Evolutionary conservation across 2,797 vertebrate species (phyloP).

Genomic region (Bucorvus abyssinicus): DNA sequence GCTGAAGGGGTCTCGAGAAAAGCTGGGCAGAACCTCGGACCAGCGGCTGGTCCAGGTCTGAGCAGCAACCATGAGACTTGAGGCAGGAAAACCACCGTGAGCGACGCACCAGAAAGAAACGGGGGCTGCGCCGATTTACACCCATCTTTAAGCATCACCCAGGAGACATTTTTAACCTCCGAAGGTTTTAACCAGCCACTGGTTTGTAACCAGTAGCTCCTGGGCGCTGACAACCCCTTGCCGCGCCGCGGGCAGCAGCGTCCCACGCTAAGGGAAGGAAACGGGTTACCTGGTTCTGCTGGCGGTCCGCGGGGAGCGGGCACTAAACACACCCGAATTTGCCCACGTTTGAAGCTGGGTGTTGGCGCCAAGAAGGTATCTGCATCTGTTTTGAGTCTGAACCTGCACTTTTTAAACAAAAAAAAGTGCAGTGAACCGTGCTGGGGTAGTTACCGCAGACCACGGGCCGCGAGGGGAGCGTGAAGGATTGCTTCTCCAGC

Average conservation of each 20-base stretch:
- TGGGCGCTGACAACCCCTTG: not conserved
- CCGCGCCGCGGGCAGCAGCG: fast-evolving
- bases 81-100: not conserved
- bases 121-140: not conserved
- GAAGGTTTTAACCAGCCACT: too few species aligned
- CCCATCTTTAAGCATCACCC: not conserved
- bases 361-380: not conserved
- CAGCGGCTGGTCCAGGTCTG: not conserved
- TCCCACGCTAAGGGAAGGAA: not conserved
- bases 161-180: fast-evolving
- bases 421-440: not conserved
- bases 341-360: not conserved
- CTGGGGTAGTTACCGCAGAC: not conserved
- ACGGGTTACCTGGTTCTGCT: not conserved
- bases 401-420: not conserved
- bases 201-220: not conserved
- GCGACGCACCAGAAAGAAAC: not conserved
- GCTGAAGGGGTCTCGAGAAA: not conserved
- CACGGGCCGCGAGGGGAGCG: not conserved
- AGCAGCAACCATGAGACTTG: too few species aligned
- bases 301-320: not conserved
- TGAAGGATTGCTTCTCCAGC: not conserved
- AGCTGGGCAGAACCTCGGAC: not conserved
- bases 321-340: not conserved
- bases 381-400: fast-evolving